Conservation (phyloP, 2,888 invertebrate species). For the Boloria euphrosyne region DNA sequence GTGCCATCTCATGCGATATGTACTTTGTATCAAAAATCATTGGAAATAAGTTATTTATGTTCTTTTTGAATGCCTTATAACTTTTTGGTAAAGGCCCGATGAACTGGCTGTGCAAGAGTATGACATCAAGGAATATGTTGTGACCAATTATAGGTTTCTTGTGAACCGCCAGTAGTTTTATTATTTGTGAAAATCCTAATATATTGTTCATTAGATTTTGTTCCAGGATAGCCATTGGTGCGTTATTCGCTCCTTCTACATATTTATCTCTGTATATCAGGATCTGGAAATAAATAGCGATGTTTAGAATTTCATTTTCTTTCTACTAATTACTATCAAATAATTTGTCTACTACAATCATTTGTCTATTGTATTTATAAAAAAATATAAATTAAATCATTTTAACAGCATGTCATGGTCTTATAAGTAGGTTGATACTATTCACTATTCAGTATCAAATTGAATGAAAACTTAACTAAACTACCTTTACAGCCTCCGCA, state of each 20-base stretch:
- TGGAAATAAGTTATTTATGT: slow-evolving; percentile 84
- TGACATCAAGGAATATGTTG: slow-evolving; percentile 86
- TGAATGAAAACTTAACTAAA: too few relatives aligned
- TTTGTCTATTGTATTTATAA: too few relatives aligned
- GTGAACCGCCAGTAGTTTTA: slow-evolving; percentile 80
- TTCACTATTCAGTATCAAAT: too few relatives aligned
- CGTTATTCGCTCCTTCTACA: slow-evolving; percentile 64
- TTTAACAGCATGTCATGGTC: too few relatives aligned
- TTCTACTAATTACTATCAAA: too few relatives aligned
- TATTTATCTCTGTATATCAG: slow-evolving; percentile 67
- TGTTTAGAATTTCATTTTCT: background rate
- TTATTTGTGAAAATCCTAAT: slow-evolving; percentile 86
- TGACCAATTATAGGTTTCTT: slow-evolving; percentile 90
- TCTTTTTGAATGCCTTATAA: slow-evolving; percentile 85
- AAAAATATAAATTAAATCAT: too few relatives aligned
- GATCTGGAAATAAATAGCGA: slow-evolving; percentile 58
- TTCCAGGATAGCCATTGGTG: slow-evolving; percentile 68
- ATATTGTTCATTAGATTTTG: slow-evolving; percentile 76
- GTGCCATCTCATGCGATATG: slow-evolving; percentile 82
- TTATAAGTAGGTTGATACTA: too few relatives aligned
- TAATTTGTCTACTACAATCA: too few relatives aligned
- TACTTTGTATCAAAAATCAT: slow-evolving; percentile 88
- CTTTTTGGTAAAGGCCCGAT: slow-evolving; percentile 85
- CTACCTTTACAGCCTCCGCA: too few relatives aligned
- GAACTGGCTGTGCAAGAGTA: slow-evolving; percentile 88